Conservation (phyloP, 1,140 invertebrate genomes). For the Mya arenaria region DNA sequence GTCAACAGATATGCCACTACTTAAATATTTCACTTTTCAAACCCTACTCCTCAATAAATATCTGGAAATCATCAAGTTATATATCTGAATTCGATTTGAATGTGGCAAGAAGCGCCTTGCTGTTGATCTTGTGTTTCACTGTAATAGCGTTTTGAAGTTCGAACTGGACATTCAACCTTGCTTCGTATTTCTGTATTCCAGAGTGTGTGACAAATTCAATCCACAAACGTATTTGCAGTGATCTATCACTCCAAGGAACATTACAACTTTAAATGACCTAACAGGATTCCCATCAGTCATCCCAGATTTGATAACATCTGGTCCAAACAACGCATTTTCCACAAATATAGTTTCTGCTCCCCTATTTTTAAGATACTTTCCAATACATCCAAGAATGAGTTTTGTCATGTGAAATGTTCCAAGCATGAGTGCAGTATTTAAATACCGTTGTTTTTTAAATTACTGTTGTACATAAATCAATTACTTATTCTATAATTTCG, state of each 20-base stretch:
- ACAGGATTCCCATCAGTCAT: neutral
- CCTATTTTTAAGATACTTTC: neutral
- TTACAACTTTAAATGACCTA: neutral
- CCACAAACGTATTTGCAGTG: neutral
- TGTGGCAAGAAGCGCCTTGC: neutral
- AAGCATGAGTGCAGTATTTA: no score
- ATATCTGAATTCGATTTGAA: neutral
- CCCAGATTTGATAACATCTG: neutral
- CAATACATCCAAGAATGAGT: neutral
- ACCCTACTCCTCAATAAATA: neutral
- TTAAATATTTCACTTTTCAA: neutral
- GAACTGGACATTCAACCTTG: neutral
- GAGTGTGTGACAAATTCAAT: neutral
- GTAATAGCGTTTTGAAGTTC: neutral
- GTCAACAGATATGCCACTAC: neutral
- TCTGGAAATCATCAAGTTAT: neutral
- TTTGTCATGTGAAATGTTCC: neutral
- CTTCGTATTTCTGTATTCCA: neutral
- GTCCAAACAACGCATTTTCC: neutral
- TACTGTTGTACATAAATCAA: no score
- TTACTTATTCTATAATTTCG: no score
- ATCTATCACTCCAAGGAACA: neutral
- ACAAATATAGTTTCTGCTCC: neutral
- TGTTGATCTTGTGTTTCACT: neutral
- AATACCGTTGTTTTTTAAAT: no score